A percentile compares a stretch with the other conserved stretches of the same genome.
These are phyloP conservation scores for Urophycis tenuis DNA, from an alignment of 2,797 vertebrate genomes.

Conservation along the genomic window DNA sequence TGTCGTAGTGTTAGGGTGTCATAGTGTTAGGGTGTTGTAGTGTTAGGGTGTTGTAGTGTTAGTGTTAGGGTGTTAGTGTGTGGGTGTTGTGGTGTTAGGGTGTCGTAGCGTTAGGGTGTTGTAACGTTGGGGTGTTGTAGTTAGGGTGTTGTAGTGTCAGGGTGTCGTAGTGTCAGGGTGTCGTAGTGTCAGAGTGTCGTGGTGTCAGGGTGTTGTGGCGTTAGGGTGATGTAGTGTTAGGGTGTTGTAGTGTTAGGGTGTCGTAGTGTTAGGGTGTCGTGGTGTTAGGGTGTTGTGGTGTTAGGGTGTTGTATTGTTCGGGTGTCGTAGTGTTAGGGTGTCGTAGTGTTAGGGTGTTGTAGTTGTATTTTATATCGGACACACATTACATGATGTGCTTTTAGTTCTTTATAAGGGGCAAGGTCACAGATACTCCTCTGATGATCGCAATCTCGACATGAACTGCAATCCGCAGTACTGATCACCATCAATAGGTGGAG, in stretches of 20 bases:
- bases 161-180: not conserved
- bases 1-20: too few relatives aligned
- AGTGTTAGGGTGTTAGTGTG: too few relatives aligned
- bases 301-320: not conserved
- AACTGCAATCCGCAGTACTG: not conserved
- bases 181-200: too few relatives aligned
- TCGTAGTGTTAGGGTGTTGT: not conserved
- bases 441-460: not conserved
- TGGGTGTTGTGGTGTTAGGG: too few relatives aligned
- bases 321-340: too few relatives aligned
- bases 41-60: not conserved
- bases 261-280: too few relatives aligned
- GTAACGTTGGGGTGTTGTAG: not conserved
- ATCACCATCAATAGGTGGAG: conserved; percentile 49
- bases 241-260: not conserved
- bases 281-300: too few relatives aligned
- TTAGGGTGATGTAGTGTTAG: too few relatives aligned
- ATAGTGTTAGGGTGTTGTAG: not conserved
- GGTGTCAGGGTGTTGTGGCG: not conserved
- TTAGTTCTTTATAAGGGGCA: not conserved
- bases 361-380: too few relatives aligned
- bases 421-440: not conserved
- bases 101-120: not conserved
- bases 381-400: too few relatives aligned
- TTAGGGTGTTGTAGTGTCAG: not conserved